Evolutionary conservation across 2,888 invertebrate species (phyloP).

Genomic region (Drosophila kambysellisi): DNA sequence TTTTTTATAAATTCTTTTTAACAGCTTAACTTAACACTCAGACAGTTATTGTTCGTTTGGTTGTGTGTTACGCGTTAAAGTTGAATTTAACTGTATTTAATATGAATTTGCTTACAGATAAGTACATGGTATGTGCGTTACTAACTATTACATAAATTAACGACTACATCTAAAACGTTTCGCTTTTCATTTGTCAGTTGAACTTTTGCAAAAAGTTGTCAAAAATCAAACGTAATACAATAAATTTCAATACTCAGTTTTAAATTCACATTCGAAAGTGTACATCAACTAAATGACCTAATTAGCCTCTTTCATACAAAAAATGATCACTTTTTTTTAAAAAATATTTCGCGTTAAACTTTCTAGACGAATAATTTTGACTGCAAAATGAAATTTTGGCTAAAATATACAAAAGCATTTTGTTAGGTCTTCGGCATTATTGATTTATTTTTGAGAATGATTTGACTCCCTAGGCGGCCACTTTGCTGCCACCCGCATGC

Average conservation of each 20-base stretch:
- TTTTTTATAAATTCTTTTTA: conserved; percentile 19
- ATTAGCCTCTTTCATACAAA: conserved; percentile 46
- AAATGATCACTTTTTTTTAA: conserved; percentile 20
- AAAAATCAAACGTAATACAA: conserved; percentile 30
- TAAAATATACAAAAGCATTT: conserved; percentile 46
- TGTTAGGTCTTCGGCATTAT: conserved; percentile 36
- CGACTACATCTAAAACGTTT: conserved; percentile 39
- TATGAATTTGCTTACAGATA: conserved; percentile 66
- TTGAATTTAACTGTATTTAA: conserved; percentile 52
- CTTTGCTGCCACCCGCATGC: conserved; percentile 75
- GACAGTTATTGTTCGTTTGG: conserved; percentile 7
- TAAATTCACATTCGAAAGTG: conserved; percentile 73
- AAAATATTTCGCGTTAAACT: conserved; percentile 42
- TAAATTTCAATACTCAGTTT: conserved; percentile 56
- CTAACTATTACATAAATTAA: conserved; percentile 50
- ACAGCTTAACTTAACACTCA: conserved; percentile 20
- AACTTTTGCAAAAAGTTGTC: conserved; percentile 23
- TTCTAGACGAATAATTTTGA: conserved; percentile 49
- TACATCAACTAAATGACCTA: conserved; percentile 56
- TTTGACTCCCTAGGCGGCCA: conserved; percentile 35
- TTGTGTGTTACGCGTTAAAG: conserved; percentile 10
- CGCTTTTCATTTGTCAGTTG: conserved; percentile 13
- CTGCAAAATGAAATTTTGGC: conserved; percentile 68
- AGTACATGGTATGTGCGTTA: conserved; percentile 70
- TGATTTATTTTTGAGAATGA: conserved; percentile 10